phyloP scores from a whole-genome alignment of 2,113 vertebrate species.

The Jacana jacana region DNA sequence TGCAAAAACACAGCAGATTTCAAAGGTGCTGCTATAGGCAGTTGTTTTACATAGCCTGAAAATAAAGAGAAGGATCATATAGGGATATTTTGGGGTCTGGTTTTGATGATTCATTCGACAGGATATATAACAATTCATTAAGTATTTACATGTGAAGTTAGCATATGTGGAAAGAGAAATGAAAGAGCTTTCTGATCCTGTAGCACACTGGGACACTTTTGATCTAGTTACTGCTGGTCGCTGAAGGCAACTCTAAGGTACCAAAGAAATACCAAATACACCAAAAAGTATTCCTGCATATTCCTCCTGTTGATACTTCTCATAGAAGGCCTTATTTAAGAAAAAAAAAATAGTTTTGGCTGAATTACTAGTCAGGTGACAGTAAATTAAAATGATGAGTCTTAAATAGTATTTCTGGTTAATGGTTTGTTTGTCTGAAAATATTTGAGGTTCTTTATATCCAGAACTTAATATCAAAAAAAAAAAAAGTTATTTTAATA shows the following conservation, averaged over 20 bases:
- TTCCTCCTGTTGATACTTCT: neutral
- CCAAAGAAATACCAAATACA: neutral
- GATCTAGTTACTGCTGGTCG: neutral
- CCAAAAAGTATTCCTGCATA: no score
- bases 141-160: neutral
- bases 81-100: neutral
- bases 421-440: neutral
- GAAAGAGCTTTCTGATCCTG: neutral
- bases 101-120: neutral
- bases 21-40: neutral
- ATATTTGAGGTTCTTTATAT: neutral
- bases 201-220: neutral
- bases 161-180: neutral
- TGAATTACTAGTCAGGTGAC: neutral
- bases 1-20: neutral
- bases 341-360: neutral
- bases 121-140: neutral
- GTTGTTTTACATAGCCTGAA: neutral
- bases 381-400: neutral
- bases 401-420: neutral
- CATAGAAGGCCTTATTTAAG: neutral
- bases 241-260: neutral
- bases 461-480: neutral
- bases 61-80: neutral
- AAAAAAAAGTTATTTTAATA: neutral